phyloP scores from a whole-genome alignment of 2,113 vertebrate species.

The Sebastes fasciatus region DNA sequence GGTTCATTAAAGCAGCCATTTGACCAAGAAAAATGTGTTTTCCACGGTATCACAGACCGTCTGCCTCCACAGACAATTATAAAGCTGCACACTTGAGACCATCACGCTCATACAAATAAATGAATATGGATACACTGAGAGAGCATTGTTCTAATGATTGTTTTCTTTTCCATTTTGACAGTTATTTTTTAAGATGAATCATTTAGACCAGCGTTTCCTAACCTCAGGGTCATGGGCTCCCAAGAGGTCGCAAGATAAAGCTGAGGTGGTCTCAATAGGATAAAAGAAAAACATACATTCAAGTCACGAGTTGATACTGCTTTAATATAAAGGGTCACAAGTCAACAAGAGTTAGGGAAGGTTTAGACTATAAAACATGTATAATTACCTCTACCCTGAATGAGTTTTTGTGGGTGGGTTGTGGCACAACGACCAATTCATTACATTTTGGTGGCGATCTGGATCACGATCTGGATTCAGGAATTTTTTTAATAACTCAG shows the following conservation, averaged over 20 bases:
- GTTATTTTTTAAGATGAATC: background rate
- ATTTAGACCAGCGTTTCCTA: background rate
- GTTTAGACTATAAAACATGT: background rate
- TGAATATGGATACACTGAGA: background rate
- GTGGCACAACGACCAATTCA: no score
- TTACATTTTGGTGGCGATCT: no score
- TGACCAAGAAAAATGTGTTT: background rate
- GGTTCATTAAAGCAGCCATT: conserved; percentile 5
- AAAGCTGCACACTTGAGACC: background rate
- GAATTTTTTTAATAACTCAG: no score
- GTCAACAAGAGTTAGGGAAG: background rate
- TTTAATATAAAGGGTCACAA: background rate
- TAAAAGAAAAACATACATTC: background rate
- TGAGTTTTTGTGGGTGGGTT: no score
- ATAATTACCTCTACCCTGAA: no score
- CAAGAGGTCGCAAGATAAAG: background rate
- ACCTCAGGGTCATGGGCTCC: background rate
- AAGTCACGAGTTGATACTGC: no score
- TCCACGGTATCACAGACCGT: background rate
- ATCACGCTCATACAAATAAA: background rate
- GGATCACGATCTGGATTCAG: no score
- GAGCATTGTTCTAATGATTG: background rate
- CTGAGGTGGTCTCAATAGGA: no score
- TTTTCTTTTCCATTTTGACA: background rate
- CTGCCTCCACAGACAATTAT: conserved; percentile 1